A percentile compares a stretch with the other conserved stretches of the same genome.
Conservation (phyloP, 1,140 invertebrate species). For the Neelides sp. region DNA sequence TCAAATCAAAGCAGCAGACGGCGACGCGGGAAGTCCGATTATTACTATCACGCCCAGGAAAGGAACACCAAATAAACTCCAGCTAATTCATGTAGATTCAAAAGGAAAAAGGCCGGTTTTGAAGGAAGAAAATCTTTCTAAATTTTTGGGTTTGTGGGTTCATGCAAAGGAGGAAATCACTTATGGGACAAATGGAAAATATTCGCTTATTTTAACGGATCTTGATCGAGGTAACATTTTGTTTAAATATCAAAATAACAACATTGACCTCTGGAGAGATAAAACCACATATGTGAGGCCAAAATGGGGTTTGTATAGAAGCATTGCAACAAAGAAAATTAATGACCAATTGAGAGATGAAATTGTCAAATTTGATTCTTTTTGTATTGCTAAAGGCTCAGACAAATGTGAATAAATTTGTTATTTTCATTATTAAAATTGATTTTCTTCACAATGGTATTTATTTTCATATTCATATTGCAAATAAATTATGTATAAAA, state of each 20-base stretch:
- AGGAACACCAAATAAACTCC: background rate
- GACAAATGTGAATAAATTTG: slow-evolving; percentile 2
- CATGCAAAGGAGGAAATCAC: background rate
- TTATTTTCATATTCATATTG: background rate
- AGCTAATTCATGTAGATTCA: background rate
- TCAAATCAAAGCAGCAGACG: slow-evolving; percentile 22
- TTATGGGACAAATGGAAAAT: background rate
- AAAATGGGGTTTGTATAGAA: slow-evolving; percentile 28
- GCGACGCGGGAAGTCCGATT: slow-evolving; percentile 10
- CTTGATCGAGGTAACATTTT: background rate
- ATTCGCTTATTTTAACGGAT: background rate
- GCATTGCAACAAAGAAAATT: slow-evolving; percentile 15
- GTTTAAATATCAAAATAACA: slow-evolving; percentile 1
- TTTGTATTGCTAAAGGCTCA: slow-evolving; percentile 20
- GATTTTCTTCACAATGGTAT: background rate
- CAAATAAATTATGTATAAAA: background rate
- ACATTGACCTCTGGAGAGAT: slow-evolving; percentile 19
- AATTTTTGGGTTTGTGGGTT: slow-evolving; percentile 3
- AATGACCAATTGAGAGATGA: slow-evolving; percentile 17
- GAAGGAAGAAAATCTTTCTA: background rate
- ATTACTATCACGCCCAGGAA: slow-evolving; percentile 14
- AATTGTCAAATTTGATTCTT: slow-evolving; percentile 17
- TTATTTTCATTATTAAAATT: slow-evolving; percentile 1
- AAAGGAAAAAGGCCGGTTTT: background rate
- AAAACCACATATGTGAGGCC: slow-evolving; percentile 12